Conservation (phyloP, 2,113 vertebrate species). For the Eclectus roratus region DNA sequence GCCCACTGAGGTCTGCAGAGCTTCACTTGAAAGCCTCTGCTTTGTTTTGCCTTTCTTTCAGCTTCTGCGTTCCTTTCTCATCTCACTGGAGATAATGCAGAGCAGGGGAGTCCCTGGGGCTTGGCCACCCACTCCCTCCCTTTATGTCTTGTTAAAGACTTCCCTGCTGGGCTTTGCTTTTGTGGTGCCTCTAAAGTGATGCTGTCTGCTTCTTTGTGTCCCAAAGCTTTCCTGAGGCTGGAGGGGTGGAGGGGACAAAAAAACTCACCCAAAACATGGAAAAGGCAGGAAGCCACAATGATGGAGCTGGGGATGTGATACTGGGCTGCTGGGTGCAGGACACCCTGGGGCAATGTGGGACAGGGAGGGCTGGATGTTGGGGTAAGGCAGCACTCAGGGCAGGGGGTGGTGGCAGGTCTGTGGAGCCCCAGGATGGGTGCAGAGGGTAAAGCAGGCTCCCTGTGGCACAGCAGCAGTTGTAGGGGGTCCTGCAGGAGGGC, state of each 20-base stretch:
- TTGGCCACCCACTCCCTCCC: neutral
- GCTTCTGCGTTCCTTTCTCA: neutral
- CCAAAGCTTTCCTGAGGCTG: neutral
- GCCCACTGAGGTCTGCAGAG: neutral
- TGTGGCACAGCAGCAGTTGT: neutral
- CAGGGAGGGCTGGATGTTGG: neutral
- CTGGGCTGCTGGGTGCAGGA: fast-evolving
- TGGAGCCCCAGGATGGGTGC: fast-evolving
- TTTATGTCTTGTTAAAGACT: neutral
- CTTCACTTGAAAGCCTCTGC: neutral
- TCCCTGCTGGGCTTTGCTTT: neutral
- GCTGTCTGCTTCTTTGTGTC: neutral
- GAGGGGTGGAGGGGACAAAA: neutral
- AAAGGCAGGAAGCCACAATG: neutral
- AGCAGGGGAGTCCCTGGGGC: neutral
- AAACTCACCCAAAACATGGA: too few species aligned
- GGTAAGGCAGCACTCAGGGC: neutral
- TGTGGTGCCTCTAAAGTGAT: neutral
- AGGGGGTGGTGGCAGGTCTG: neutral
- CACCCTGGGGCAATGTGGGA: neutral
- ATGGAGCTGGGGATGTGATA: neutral
- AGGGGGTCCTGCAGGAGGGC: neutral
- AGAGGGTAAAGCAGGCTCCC: neutral
- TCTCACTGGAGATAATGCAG: neutral
- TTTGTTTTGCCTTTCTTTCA: neutral